Evolutionary conservation across 2,113 vertebrate genomes (phyloP).

Genomic region (Menura novaehollandiae): DNA sequence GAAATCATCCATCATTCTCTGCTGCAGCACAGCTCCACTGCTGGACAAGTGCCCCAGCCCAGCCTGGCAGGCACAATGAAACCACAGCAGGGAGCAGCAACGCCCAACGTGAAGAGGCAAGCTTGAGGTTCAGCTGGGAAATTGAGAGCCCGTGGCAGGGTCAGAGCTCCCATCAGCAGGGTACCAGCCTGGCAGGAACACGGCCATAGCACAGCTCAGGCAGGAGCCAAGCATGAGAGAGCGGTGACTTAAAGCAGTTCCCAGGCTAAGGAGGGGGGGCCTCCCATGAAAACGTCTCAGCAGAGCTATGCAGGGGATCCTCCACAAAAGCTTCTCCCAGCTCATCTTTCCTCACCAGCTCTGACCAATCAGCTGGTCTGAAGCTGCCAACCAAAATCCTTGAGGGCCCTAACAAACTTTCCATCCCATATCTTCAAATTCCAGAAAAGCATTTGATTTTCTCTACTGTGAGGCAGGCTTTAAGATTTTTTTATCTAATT

Average conservation of each 20-base stretch:
- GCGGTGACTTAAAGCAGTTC: background rate
- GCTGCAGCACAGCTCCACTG: background rate
- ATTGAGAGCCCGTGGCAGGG: background rate
- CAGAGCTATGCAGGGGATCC: background rate
- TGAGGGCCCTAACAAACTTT: background rate
- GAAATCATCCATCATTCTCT: background rate
- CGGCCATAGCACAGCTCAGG: fast-evolving
- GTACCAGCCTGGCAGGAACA: background rate
- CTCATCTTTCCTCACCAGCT: background rate
- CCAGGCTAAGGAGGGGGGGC: background rate
- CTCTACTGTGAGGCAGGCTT: background rate
- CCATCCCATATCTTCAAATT: background rate
- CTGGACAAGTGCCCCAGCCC: background rate
- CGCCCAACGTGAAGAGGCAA: background rate
- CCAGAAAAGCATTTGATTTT: background rate
- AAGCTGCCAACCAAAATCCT: background rate
- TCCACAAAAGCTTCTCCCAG: background rate
- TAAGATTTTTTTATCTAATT: background rate
- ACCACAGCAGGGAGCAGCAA: background rate
- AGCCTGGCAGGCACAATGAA: background rate
- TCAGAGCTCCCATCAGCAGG: background rate
- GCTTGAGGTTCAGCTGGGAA: background rate
- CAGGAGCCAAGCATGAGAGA: fast-evolving
- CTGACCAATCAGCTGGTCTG: background rate
- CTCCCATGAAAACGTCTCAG: background rate